phyloP scores from a whole-genome alignment of 2,888 invertebrate species.

The Phrixothrix hirtus region DNA sequence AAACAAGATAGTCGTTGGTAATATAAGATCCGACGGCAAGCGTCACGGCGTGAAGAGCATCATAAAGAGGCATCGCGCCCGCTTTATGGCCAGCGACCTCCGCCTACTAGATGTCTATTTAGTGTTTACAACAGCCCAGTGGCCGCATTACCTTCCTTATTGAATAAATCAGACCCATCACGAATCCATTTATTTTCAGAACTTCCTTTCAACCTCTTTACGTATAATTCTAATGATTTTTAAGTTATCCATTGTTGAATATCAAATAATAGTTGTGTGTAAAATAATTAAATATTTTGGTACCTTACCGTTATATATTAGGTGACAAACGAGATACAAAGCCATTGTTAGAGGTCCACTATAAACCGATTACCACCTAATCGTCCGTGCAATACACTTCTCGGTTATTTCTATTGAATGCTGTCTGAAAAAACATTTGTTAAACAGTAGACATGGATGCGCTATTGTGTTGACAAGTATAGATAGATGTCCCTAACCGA shows the following conservation, averaged over 20 bases:
- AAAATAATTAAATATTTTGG: no score
- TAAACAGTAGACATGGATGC: background rate
- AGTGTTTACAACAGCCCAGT: conserved; percentile 52
- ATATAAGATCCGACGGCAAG: conserved; percentile 8
- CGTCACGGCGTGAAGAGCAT: conserved; percentile 39
- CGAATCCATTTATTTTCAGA: conserved; percentile 32
- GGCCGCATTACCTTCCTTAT: conserved; percentile 50
- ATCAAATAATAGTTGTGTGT: no score
- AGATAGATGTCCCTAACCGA: conserved; percentile 17
- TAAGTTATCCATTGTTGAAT: no score
- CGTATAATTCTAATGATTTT: background rate
- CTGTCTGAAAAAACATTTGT: background rate
- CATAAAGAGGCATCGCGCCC: conserved; percentile 51
- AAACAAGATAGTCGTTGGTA: background rate
- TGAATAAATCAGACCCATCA: conserved; percentile 45
- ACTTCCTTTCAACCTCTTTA: conserved; percentile 1
- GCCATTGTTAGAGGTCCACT: no score
- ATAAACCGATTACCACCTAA: no score
- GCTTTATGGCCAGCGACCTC: conserved; percentile 52
- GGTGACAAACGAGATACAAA: no score
- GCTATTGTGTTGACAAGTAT: conserved; percentile 21
- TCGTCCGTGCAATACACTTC: no score
- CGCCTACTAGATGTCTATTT: conserved; percentile 52
- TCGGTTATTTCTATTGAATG: no score
- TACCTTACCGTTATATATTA: no score